Evolutionary conservation across 2,113 vertebrate genomes (phyloP), one percentile per base, ranked within the genome.

Genomic region (Vulpes ferrilata): DNA sequence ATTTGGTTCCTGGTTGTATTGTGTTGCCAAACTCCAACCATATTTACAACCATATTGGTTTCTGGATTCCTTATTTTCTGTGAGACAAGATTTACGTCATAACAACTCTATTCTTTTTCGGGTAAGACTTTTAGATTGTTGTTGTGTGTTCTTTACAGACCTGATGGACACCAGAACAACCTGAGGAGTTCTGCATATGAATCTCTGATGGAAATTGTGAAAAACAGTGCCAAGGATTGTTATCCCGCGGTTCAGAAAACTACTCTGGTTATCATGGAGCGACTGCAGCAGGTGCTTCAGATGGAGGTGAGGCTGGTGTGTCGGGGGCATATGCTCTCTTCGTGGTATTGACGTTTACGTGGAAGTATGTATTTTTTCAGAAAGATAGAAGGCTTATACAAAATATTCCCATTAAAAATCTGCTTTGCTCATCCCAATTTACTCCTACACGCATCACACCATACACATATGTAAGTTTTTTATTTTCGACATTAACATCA

Each of bases 141-240:
- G 5, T 74, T 76, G 71, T 95, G 32, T 90, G 7, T 97, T 90
- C 53, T 7, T 97, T 71, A 92, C 94, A 99, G 99, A 93, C 99
- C 99, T 11, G 99, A 99, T 38, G 99, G 99, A 25, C 99, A 99
- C 98, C 99, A 99, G 99, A 99, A 99, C 98, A 99, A 99, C 98
- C 98, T 99, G 97, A 99, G 99, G 95, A 99, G 99, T 23, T 99
- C 99, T 3, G 99, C 99, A 0, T 99, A 99, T 43, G 99, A 99
- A 98, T 99, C 99, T 25, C 98, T 99, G 95, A 99, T 99, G 99
- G 99, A 99, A 99, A 99, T 99, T 7, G 99, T 99, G 88, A 99
- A 99, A 98, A 99, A 99, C 98, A 99, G 99, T 93, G 99, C 99
- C 81, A 99, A 99, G 98, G 99, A 99, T 95, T 99, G 99, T 97